phyloP scores from a whole-genome alignment of 1,140 invertebrate genomes.

The Lordiphosa mommai region DNA sequence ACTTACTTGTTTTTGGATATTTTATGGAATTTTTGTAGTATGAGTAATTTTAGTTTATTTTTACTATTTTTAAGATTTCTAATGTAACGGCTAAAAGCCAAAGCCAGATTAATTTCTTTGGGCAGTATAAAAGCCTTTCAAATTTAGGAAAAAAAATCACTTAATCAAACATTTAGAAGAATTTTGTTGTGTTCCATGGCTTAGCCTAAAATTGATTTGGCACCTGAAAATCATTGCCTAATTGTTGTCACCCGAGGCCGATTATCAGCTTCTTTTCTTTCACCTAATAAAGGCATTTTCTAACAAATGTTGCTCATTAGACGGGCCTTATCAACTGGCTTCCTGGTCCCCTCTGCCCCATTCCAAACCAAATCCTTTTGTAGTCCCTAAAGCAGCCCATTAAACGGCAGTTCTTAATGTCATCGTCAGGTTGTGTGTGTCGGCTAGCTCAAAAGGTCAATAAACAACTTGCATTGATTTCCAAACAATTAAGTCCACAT shows the following conservation, averaged over 20 bases:
- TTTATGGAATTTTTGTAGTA: too few relatives aligned
- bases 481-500: slow-evolving; percentile 69
- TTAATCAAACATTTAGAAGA: too few relatives aligned
- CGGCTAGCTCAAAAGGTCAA: slow-evolving; percentile 62
- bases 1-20: too few relatives aligned
- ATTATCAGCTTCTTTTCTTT: slow-evolving; percentile 43
- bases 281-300: slow-evolving; percentile 33
- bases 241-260: slow-evolving; percentile 28
- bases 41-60: too few relatives aligned
- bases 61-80: too few relatives aligned
- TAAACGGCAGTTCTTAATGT: slow-evolving; percentile 55
- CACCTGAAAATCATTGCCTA: slow-evolving; percentile 38
- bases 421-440: slow-evolving; percentile 31
- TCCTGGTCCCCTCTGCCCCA: slow-evolving; percentile 6
- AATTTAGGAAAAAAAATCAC: too few relatives aligned
- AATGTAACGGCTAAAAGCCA: too few relatives aligned
- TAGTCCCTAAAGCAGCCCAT: slow-evolving; percentile 56
- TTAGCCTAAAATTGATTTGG: slow-evolving; percentile 24
- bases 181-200: too few relatives aligned
- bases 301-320: slow-evolving; percentile 53
- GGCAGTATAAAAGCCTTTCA: too few relatives aligned
- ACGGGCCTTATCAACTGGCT: slow-evolving; percentile 36
- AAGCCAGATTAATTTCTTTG: too few relatives aligned
- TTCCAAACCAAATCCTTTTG: slow-evolving; percentile 40
- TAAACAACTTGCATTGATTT: slow-evolving; percentile 70